A percentile compares a stretch with the other conserved stretches of the same genome.
Conservation (phyloP, 1,140 invertebrate genomes). For the Pseudomyrmex flavicornis region DNA sequence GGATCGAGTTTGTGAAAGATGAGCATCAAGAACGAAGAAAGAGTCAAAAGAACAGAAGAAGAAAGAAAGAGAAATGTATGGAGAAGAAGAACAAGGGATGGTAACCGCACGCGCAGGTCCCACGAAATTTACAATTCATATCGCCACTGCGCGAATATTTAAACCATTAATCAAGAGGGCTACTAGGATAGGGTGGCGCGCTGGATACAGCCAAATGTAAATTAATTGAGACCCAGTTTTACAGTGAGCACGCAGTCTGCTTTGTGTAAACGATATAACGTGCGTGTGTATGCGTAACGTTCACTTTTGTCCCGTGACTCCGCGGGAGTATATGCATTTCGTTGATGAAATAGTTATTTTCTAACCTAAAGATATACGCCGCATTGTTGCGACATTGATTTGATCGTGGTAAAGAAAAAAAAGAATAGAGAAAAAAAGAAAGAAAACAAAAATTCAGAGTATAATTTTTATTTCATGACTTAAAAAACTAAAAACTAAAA, state of each 20-base stretch:
- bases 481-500: no score
- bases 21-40: background rate
- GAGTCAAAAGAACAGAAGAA: constrained; percentile 29
- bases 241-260: constrained; percentile 53
- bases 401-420: no score
- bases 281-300: constrained; percentile 43
- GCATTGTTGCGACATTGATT: background rate
- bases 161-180: constrained; percentile 79
- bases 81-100: constrained; percentile 17
- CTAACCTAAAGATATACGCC: background rate
- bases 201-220: constrained; percentile 72
- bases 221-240: constrained; percentile 75
- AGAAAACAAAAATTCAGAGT: no score
- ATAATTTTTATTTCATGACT: no score
- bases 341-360: background rate
- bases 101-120: constrained; percentile 32
- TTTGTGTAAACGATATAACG: constrained; percentile 55
- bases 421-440: no score
- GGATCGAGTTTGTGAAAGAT: constrained; percentile 22
- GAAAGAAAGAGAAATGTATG: constrained; percentile 13
- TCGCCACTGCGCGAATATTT: constrained; percentile 76
- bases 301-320: constrained; percentile 42
- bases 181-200: constrained; percentile 58
- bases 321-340: constrained; percentile 12
- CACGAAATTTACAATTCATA: constrained; percentile 81